Conservation (phyloP, 92 coral and sea anemone genomes). For the Phymanthus crucifer region DNA sequence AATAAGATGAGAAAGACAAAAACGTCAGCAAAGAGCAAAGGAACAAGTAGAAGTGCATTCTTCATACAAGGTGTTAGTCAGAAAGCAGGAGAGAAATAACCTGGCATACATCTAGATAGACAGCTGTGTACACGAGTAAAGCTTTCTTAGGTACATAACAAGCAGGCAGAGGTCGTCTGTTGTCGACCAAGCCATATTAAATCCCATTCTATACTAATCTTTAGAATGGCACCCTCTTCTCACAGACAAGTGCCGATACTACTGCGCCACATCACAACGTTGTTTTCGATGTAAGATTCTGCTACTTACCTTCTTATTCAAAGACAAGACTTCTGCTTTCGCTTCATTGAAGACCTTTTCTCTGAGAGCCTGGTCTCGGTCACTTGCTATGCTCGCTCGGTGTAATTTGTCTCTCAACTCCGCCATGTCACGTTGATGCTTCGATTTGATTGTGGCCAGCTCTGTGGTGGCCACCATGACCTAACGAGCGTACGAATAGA, state of each 20-base stretch:
- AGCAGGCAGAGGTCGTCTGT: too few relatives aligned
- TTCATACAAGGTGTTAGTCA: too few relatives aligned
- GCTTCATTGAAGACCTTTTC: slow-evolving; percentile 97
- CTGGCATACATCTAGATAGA: too few relatives aligned
- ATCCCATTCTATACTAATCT: too few relatives aligned
- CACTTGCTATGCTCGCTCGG: slow-evolving; percentile 85
- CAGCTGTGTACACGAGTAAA: too few relatives aligned
- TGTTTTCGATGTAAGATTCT: too few relatives aligned
- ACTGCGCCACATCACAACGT: too few relatives aligned
- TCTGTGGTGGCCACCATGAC: slow-evolving; percentile 84
- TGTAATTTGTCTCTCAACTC: slow-evolving; percentile 89
- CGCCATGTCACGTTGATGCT: slow-evolving; percentile 74
- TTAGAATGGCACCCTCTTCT: too few relatives aligned
- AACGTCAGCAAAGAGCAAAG: background rate
- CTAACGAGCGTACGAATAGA: slow-evolving; percentile 30
- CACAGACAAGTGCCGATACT: too few relatives aligned
- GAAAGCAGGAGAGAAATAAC: too few relatives aligned
- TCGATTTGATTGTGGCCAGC: slow-evolving; percentile 77
- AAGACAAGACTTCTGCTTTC: slow-evolving; percentile 88
- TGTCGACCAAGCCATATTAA: too few relatives aligned
- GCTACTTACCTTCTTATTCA: slow-evolving; percentile 84
- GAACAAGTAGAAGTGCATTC: background rate
- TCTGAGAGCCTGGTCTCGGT: slow-evolving; percentile 92
- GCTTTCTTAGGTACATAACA: too few relatives aligned
- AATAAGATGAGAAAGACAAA: background rate